Evolutionary conservation across 2,888 invertebrate genomes (phyloP).

Genomic region (Seira musarum): DNA sequence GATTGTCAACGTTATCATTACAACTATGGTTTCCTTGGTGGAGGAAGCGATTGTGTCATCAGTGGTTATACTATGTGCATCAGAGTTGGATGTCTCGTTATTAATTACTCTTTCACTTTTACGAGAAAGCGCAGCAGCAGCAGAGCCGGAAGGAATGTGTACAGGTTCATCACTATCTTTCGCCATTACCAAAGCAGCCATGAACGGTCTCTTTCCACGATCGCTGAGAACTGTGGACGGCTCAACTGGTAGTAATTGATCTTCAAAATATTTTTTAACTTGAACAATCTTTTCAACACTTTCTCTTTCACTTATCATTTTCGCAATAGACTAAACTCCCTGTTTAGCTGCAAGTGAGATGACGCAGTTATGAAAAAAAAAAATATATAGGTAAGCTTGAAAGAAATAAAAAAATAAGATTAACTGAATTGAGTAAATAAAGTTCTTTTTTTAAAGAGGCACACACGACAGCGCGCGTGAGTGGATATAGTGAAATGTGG

Average conservation of each 20-base stretch:
- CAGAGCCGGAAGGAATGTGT: background rate
- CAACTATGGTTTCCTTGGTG: constrained; percentile 60
- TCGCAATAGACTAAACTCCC: background rate
- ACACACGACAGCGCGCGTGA: constrained; percentile 16
- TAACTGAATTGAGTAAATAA: constrained; percentile 4
- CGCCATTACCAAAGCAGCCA: background rate
- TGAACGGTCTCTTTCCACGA: background rate
- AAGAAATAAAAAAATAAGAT: background rate
- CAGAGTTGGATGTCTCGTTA: constrained; percentile 12
- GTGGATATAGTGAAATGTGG: background rate
- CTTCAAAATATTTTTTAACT: background rate
- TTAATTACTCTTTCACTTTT: constrained; percentile 18
- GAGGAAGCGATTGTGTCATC: constrained; percentile 22
- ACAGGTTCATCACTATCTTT: background rate
- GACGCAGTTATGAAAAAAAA: background rate
- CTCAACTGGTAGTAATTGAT: background rate
- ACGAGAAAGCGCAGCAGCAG: background rate
- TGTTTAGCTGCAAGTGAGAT: background rate
- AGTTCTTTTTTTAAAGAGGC: background rate
- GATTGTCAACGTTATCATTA: constrained; percentile 63
- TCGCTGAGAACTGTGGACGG: background rate
- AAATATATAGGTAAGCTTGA: background rate
- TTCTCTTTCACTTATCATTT: constrained; percentile 17
- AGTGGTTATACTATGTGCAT: constrained; percentile 3
- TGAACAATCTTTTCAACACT: background rate